phyloP scores from a whole-genome alignment of 2,888 invertebrate species.

The Cyclophora punctaria region DNA sequence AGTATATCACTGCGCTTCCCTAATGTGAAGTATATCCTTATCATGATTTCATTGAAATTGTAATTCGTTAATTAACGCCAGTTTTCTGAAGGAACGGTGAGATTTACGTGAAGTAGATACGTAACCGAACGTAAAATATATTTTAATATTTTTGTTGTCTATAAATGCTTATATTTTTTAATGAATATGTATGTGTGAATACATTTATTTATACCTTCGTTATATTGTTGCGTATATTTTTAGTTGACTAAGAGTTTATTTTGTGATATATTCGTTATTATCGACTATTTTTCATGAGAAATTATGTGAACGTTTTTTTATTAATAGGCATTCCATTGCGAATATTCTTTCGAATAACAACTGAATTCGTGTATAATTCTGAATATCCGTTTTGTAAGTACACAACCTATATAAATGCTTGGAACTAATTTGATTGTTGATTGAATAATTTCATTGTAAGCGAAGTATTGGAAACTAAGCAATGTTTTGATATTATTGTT shows the following conservation, averaged over 20 bases:
- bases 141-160: slow-evolving; percentile 2
- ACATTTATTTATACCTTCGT: slow-evolving; percentile 12
- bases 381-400: too few species aligned
- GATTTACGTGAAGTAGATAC: neutral
- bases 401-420: too few species aligned
- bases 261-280: slow-evolving; percentile 6
- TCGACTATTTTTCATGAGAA: too few species aligned
- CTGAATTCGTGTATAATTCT: slow-evolving; percentile 1
- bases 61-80: too few species aligned
- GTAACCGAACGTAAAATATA: neutral
- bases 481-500: neutral
- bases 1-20: too few species aligned
- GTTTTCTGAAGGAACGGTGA: neutral
- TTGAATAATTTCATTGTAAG: slow-evolving; percentile 3
- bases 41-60: too few species aligned
- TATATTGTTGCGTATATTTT: slow-evolving; percentile 10
- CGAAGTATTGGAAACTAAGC: neutral
- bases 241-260: slow-evolving; percentile 17
- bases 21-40: too few species aligned
- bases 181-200: slow-evolving; percentile 8
- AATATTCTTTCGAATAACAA: slow-evolving; percentile 1
- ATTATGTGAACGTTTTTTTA: slow-evolving; percentile 4
- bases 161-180: slow-evolving; percentile 5
- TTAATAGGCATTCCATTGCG: slow-evolving; percentile 15
- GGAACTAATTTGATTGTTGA: too few species aligned